Evolutionary conservation across 2,113 vertebrate species (phyloP), one percentile per base, ranked within the genome.

Genomic region (Fregetta grallaria): DNA sequence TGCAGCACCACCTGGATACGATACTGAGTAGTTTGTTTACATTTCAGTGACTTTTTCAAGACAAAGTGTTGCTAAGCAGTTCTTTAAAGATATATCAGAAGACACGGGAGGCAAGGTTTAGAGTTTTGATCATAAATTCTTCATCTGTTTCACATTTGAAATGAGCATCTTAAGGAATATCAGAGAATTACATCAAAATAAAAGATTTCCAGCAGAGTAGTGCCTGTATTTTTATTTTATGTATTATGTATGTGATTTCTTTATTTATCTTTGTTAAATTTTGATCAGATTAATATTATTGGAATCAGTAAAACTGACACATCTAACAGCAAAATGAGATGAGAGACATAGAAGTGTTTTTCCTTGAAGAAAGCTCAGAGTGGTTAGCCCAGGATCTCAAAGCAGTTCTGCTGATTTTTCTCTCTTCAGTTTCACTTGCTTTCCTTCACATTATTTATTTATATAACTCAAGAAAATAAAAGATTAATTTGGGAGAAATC

Each of bases 211-310:
- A 96, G 10, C 23, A 92, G 49, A 87, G 7, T 71, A 94, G 6
- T 27, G 4, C 27, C 42, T 47, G 44, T 84, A 68, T 92, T 94
- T 93, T 91, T 96, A 89, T 71, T 90, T 90, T 55, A 96, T 97
- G 21, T 63, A 83, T 96, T 96, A 92, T 95, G 13, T 34, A 91
- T 92, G 8, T 14, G 25, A n/a, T 91, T 45, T 49, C n/a, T 58
- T 55, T 88, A 70, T 88, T 93, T 96, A 90, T 88, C 76, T 82
- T 82, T 90, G 86, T 96, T 96, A 92, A 53, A 65, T 89, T 97
- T 88, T 95, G 87, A 79, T 97, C 81, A 86, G 23, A 63, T 38
- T 86, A 66, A 59, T 79, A 56, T 90, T 97, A 52, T 59, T 96
- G 8, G 55, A 96, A 92, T 88, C 34, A 32, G 59, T 94, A 59